Percentiles rank a stretch among this genome's conserved stretches.
Conservation (phyloP, 2,888 invertebrate species). For the Pyrochroa serraticornis region DNA sequence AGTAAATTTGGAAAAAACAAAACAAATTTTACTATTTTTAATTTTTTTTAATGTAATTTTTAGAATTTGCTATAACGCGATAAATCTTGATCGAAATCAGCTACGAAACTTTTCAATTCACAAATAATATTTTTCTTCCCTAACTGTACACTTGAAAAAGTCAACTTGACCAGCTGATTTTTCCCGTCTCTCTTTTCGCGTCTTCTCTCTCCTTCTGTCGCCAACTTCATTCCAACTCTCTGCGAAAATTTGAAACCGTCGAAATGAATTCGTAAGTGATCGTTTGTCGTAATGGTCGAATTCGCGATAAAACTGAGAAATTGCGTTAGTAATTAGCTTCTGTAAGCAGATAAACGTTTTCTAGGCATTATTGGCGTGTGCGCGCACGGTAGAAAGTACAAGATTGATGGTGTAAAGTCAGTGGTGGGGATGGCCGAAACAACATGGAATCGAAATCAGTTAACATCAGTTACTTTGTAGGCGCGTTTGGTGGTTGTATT, state of each 20-base stretch:
- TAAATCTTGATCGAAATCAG: too few relatives aligned
- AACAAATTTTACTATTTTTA: too few relatives aligned
- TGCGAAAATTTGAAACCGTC: neutral
- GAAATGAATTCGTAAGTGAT: neutral
- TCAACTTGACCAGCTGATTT: conserved; percentile 6
- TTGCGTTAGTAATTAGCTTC: too few relatives aligned
- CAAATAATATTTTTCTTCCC: too few relatives aligned
- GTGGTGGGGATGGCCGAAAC: conserved; percentile 33
- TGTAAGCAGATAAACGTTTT: too few relatives aligned
- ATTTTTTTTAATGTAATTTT: too few relatives aligned
- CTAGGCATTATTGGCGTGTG: neutral
- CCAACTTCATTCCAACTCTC: neutral
- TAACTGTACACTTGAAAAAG: neutral
- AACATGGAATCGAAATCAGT: conserved; percentile 43
- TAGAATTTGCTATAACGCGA: too few relatives aligned
- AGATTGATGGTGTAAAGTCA: conserved; percentile 12
- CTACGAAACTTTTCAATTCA: too few relatives aligned
- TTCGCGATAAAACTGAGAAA: too few relatives aligned
- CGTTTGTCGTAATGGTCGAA: neutral
- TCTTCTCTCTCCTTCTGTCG: neutral
- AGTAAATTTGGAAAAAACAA: too few relatives aligned
- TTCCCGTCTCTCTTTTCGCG: conserved; percentile 1
- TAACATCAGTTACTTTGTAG: conserved; percentile 40
- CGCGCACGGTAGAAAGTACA: conserved; percentile 26
- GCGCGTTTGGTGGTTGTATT: conserved; percentile 37